Base-by-base conservation (phyloP, 2,888 invertebrate genomes). In the Cataglyphis albicans region DNA sequence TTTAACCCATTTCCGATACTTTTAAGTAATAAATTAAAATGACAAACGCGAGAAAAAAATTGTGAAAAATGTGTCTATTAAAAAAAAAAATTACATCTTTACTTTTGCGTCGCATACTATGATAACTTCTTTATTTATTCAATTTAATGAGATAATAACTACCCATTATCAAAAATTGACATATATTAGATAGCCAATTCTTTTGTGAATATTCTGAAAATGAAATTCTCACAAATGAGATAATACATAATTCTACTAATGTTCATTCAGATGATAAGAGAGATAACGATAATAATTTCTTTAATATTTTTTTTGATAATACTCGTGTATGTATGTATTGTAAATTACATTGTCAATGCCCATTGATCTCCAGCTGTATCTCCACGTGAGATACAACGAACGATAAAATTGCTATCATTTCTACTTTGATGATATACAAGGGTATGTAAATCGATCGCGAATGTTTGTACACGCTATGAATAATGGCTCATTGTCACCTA, bases 401-500 rank as follows among this genome's bases (percentile, higher is more conserved):
- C 3, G 35, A 29, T 12, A 44, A 65, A 65, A 32, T 25, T 41
- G 35, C 12, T 55, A 18, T 70, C 35, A 6, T n/a, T 48, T 18
- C 48, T 18, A 48, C n/a, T 2, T 38, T 72, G 48, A 38, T 74
- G 52, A 64, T 55, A 61, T 5, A 35, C 7, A 29, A 18, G 29
- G 21, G 35, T 25, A 21, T 44, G 44, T 65, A 44, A 57, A 12
- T 38, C 38, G 41, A 63, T 44, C 75, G 75, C 10, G 41, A 63
- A 63, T 81, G 64, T 81, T 72, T 74, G 52, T 63, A 41, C 74
- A 48, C 65, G 41, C 25, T 32, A 32, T 41, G 63, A 81, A 81
- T 81, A 81, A 64, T 57, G 81, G 57, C 38, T 74, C 48, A 81
- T 81, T 73, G 81, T 75, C 64, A 41, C 12, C 52, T 18, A 35